Base-by-base conservation (phyloP, 2,888 invertebrate species). In the Incurvaria masculella region DNA sequence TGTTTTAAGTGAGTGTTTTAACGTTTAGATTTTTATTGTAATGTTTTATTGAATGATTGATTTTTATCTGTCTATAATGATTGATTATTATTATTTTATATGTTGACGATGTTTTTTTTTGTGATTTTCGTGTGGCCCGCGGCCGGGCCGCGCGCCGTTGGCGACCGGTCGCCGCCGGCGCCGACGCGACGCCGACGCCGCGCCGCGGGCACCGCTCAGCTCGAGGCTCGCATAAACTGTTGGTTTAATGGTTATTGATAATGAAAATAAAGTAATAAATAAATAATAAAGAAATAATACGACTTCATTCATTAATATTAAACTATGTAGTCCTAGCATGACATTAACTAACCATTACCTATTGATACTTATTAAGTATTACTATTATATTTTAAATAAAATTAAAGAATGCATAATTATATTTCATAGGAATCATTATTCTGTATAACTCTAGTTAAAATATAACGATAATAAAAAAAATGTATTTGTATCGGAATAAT, bases 351-450 rank as follows among this genome's bases (percentile, higher is more conserved):
- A 78, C 73, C 78, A 79, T 75, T 76, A 78, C 70, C 72, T 75
- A 76, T 72, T 72, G 70, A 74, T 78, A 78, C 76, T 75, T 78
- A 75, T 70, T 75, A 76, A 78, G 78, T 78, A 79, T 76, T 79
- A 79, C 73, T 76, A 70, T 66, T 73, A 74, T 75, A 79, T 76
- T n/a, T n/a, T 75, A 68, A 76, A 79, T 75, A 76, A 78, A 78
- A 76, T 74, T 72, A 78, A 79, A 76, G 66, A 76, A 75, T 73
- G 75, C 76, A 78, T 78, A 78, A 79, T 79, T 79, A 78, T 79
- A 79, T 79, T 79, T 79, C 78, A 79, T 79, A 79, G 78, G 79
- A 72, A 79, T 78, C 75, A 79, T 79, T 79, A 79, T 79, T 79
- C 79, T 74, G 76, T 79, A 79, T 79, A 78, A 79, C 76, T 75